Base-by-base conservation (phyloP, 2,113 vertebrate genomes). In the Nestor notabilis region DNA sequence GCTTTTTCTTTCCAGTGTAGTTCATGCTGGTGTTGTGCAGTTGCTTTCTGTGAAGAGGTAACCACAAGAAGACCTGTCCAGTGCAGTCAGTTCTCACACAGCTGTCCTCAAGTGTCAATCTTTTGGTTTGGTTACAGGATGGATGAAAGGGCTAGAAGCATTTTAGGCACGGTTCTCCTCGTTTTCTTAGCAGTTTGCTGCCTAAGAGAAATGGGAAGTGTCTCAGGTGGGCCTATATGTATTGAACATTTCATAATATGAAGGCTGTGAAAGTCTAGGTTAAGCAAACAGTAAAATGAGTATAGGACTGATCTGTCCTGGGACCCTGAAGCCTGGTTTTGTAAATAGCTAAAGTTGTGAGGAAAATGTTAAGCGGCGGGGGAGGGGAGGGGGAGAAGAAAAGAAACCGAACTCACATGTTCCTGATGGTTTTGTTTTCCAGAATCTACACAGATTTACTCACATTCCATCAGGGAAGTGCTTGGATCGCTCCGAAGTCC, bases 401-500 rank as follows among this genome's bases (percentile, higher is more conserved):
- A 81, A 64, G 39, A 19, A n/a, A 3, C 0, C 1, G n/a, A 75
- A 75, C 11, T 5, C 20, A 56, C 11, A 3, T 76, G 31, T 66
- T 93, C 84, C 72, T 64, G n/a, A 31, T 95, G 89, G 11, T 91
- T 95, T 55, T 98, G 89, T 95, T 91, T 92, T 97, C 39, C 98
- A 99, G 99, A 99, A 98, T 95, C 98, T 99, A 78, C 98, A 99
- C 96, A 98, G 98, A 84, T 99, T 99, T 95, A 99, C 98, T 53
- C 99, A 99, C 37, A 91, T 99, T 81, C 98, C 98, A 2, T 97
- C 98, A 80, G 99, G 99, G 49, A 99, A 99, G 97, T 99, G 99
- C 95, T 98, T 99, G 95, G 99, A 99, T 97, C 99, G 99, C 85
- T 99, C 99, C 0, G 99, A 99, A 85, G 97, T 99, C 92, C 98